Base-by-base conservation (phyloP, 2,797 vertebrate species). In the Mycteria americana region DNA sequence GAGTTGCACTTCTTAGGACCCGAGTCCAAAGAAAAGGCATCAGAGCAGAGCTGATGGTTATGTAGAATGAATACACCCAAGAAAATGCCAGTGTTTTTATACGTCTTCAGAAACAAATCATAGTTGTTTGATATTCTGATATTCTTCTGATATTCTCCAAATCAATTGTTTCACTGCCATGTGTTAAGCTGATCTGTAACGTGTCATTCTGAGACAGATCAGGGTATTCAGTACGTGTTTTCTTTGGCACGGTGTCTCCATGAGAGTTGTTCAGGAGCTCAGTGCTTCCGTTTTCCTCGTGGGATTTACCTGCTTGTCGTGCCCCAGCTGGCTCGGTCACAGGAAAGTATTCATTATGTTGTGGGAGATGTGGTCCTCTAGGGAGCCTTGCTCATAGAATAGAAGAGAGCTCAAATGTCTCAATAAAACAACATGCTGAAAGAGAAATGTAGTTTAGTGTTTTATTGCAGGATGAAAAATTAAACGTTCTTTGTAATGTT, bases 231-330 rank as follows among this genome's bases (percentile, higher is more conserved):
- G 27, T 43, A 18, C 37, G 78, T 69, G 22, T 21, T 25, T 24
- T 18, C 53, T 74, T 62, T 48, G 37, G 37, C 28, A 56, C 54
- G 39, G 11, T 21, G 28, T 28, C 85, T 64, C 37, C 18, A 5
- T 28, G 23, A 69, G 22, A 70, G 33, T 39, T 1, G 0, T 28
- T 67, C 57, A 53, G 31, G 30, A 81, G 48, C 53, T 48, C 46
- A 13, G 43, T 63, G 65, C 35, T 37, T 56, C 41, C 2, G 0
- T 73, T 92, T 25, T 41, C 43, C 22, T 60, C 1, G 0, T 33
- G 56, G n/a, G 46, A 60, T 77, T 67, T 59, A 60, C 54, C 69
- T 83, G n/a, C 27, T 64, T 39, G 48, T 59, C 2, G 0, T 37
- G 37, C 21, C 91, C 21, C 85, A 73, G 27, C 51, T 88, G 67